Base-by-base conservation (phyloP, 2,888 invertebrate species). In the Octonoba sinensis region DNA sequence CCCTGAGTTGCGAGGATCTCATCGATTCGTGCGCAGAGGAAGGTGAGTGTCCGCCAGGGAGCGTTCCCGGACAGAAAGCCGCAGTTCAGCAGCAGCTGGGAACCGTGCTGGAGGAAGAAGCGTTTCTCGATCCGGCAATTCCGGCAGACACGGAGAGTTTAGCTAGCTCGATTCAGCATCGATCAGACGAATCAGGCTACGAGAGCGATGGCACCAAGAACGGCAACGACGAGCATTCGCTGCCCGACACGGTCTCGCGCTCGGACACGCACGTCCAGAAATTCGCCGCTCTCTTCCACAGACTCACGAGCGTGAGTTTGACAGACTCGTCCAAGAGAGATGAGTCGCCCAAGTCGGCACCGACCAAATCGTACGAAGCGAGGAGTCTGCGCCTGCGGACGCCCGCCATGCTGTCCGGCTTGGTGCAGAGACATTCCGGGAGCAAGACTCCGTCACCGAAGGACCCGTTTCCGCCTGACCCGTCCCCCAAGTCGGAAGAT, bases 151-250 rank as follows among this genome's bases (percentile, higher is more conserved):
- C 77, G 13, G 82, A 82, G 44, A 84, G 84, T 46, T 54, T 84
- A 46, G 77, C 84, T 3, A 82, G 84, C 51, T 84, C 84, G 57
- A 59, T 84, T 22, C 83, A 85, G 86, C 72, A 88, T 87, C 87
- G 94, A 88, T 94, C 94, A 62, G 94, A 94, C 88, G 94, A 94
- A 89, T 94, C 94, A 66, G 94, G 94, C 57, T 94, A 94, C 87
- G 94, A 94, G 87, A 94, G 94, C 88, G 94, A 94, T 87, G 92
- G 93, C 70, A 91, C 87, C 0, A 86, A 88, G 65, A 87, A 86
- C 24, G 54, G 86, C 64, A 79, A 85, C 54, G 82, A 82, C 24
- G 84, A 82, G 8, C 13, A 16, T 0, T 24, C 57, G 11, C 51
- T 18, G 12, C 59, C 64, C 16, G 24, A 46, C n/a, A 60, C 47